These are phyloP conservation scores for Dallia pectoralis DNA, from an alignment of 2,797 vertebrate genomes.

Conservation along the genomic window DNA sequence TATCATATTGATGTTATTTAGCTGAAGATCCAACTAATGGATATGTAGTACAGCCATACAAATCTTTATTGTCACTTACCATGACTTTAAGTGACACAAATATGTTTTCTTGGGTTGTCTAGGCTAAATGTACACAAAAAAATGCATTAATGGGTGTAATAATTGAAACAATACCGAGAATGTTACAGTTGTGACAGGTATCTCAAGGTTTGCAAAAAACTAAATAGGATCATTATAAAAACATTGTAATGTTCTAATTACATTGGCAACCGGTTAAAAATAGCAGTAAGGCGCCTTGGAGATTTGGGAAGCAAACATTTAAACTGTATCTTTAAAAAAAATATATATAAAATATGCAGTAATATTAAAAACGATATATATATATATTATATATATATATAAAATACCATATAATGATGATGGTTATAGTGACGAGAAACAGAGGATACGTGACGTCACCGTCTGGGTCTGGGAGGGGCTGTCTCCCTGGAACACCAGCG, in stretches of 20 bases:
- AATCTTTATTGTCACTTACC: background rate
- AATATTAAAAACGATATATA: no score
- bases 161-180: background rate
- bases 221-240: background rate
- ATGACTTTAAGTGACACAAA: background rate
- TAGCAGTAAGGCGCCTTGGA: no score
- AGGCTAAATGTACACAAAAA: background rate
- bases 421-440: no score
- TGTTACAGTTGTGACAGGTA: background rate
- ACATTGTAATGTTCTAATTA: background rate
- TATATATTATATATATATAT: no score
- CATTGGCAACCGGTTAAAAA: no score
- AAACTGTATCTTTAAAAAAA: no score
- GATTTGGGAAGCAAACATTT: no score
- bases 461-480: conserved; percentile 4
- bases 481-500: background rate
- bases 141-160: background rate
- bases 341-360: no score
- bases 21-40: no score
- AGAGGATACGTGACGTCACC: background rate
- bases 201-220: background rate
- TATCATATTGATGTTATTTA: no score
- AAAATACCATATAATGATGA: no score
- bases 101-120: background rate
- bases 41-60: no score